A percentile compares a stretch with the other conserved stretches of the same genome.
phyloP scores from a whole-genome alignment of 2,113 vertebrate genomes.

The Romanogobio albipinnatus region DNA sequence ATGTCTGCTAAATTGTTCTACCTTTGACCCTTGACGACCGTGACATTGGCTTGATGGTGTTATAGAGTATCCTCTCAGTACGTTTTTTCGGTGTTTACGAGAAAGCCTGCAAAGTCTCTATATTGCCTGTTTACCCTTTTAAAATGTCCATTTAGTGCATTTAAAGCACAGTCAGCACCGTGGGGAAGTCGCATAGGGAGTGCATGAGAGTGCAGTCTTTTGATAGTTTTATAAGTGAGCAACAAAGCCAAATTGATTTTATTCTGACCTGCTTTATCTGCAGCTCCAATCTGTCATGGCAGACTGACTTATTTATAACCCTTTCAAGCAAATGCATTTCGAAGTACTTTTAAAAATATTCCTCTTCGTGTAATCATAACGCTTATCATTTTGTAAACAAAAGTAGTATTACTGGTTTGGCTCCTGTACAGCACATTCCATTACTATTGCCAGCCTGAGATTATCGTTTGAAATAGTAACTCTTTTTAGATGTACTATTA shows the following conservation, averaged over 20 bases:
- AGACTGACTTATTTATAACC: constrained; percentile 41
- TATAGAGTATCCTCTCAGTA: not conserved
- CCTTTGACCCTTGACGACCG: not conserved
- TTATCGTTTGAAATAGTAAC: no score
- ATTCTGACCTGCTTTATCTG: constrained; percentile 37
- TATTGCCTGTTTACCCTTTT: constrained; percentile 22
- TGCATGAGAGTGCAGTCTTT: constrained; percentile 22
- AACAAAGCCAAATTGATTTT: constrained; percentile 47
- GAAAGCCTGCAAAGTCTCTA: constrained; percentile 6
- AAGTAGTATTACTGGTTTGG: not conserved
- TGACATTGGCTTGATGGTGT: not conserved
- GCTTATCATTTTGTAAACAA: constrained; percentile 13
- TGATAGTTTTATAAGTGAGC: constrained; percentile 43
- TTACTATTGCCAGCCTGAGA: not conserved
- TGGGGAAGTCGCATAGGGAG: constrained; percentile 5
- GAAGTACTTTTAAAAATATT: constrained; percentile 1
- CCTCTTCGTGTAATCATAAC: not conserved
- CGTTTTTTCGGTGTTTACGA: not conserved
- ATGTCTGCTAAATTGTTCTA: not conserved
- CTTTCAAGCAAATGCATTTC: constrained; percentile 36
- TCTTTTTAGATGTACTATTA: not conserved
- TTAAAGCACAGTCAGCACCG: constrained; percentile 34
- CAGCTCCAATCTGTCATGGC: constrained; percentile 7
- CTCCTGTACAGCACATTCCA: not conserved
- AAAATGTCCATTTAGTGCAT: constrained; percentile 24